Conservation (phyloP, 2,888 invertebrate species). For the Alloscopus bannaensis region DNA sequence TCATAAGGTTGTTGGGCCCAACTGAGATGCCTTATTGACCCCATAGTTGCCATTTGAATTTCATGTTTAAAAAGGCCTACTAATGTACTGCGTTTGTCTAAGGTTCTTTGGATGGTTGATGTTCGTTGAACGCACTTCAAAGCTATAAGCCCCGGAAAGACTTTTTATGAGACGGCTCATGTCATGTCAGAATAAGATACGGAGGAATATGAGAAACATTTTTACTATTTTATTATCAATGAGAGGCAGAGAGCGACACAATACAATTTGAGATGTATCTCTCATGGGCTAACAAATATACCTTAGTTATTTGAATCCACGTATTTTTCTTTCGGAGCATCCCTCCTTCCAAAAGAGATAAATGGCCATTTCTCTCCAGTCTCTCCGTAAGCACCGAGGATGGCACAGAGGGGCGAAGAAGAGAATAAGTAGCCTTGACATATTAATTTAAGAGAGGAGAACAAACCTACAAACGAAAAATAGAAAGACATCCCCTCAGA, state of each 20-base stretch:
- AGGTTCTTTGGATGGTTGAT: too few relatives aligned
- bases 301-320: constrained; percentile 25
- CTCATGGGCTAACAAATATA: constrained; percentile 8
- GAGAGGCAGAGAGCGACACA: constrained; percentile 2
- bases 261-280: constrained; percentile 1
- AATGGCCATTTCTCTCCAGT: constrained; percentile 44
- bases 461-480: constrained; percentile 32
- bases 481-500: constrained; percentile 42
- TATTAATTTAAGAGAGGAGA: constrained; percentile 52
- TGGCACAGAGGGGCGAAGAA: constrained; percentile 36
- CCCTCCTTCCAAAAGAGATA: constrained; percentile 14
- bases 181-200: background rate
- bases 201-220: background rate
- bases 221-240: too few relatives aligned
- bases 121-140: too few relatives aligned
- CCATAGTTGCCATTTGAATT: too few relatives aligned
- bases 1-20: too few relatives aligned
- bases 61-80: too few relatives aligned
- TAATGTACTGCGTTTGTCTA: too few relatives aligned
- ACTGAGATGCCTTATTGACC: too few relatives aligned
- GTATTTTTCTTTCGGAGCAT: constrained; percentile 22
- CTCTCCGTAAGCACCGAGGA: too few relatives aligned
- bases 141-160: too few relatives aligned
- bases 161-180: background rate
- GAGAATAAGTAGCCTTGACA: constrained; percentile 55